Evolutionary conservation across 2,888 invertebrate species (phyloP).

Genomic region (Lasioglossum vierecki): DNA sequence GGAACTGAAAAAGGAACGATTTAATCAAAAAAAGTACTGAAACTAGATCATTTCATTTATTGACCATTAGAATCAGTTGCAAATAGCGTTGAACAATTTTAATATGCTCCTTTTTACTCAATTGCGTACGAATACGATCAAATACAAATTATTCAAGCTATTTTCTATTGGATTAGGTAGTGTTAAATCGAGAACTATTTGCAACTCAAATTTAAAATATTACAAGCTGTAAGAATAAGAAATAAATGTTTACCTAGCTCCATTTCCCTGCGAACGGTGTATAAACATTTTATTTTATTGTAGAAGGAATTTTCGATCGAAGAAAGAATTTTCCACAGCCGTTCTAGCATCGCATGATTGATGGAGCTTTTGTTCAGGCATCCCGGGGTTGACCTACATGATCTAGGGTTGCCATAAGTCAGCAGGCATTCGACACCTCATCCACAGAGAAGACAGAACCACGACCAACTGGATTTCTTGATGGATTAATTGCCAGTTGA

Average conservation of each 20-base stretch:
- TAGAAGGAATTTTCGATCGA: not conserved
- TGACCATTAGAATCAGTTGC: not conserved
- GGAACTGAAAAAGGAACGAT: not conserved
- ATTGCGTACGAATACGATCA: not conserved
- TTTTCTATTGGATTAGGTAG: not conserved
- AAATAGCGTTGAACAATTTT: not conserved
- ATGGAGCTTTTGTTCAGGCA: not conserved
- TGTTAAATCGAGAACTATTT: too few relatives aligned
- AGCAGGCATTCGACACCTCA: conserved; percentile 54
- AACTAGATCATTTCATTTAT: not conserved
- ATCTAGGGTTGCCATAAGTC: not conserved
- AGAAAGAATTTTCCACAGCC: not conserved
- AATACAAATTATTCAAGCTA: not conserved
- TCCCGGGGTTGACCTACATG: not conserved
- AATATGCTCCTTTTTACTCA: too few relatives aligned
- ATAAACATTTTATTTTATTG: too few relatives aligned
- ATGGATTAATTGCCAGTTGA: conserved; percentile 71
- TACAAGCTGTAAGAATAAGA: too few relatives aligned
- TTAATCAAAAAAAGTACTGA: not conserved
- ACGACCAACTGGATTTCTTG: conserved; percentile 44
- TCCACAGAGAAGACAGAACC: conserved; percentile 5
- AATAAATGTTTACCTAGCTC: too few relatives aligned
- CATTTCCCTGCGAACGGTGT: too few relatives aligned
- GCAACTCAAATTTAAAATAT: too few relatives aligned
- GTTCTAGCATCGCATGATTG: not conserved